These are phyloP conservation scores for Drosophila paramelanica DNA, from an alignment of 2,888 invertebrate genomes.

Conservation along the genomic window DNA sequence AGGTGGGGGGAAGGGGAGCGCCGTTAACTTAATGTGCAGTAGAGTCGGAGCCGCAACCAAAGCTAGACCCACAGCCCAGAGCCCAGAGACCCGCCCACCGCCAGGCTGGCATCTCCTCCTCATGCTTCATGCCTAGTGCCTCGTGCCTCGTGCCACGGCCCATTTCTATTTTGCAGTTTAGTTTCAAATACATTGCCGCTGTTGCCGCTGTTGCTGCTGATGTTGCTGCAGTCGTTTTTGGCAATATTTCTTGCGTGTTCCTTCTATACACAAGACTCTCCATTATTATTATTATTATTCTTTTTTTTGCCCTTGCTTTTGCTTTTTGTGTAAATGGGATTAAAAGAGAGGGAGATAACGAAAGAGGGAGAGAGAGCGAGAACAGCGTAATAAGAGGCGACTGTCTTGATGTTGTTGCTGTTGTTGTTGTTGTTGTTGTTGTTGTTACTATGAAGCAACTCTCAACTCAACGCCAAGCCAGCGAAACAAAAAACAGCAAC, in stretches of 20 bases:
- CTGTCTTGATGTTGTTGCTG: slow-evolving; percentile 19
- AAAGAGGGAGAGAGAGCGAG: slow-evolving; percentile 8
- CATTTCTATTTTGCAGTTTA: slow-evolving; percentile 77
- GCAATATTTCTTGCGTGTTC: slow-evolving; percentile 56
- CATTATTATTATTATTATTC: slow-evolving; percentile 74
- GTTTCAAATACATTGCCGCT: slow-evolving; percentile 72
- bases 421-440: slow-evolving; percentile 33
- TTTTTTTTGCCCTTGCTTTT: slow-evolving; percentile 33
- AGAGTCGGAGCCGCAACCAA: slow-evolving; percentile 23
- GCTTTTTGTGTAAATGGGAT: slow-evolving; percentile 56
- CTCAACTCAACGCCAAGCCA: slow-evolving; percentile 45
- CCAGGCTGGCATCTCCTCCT: neutral
- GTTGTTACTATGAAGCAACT: slow-evolving; percentile 49
- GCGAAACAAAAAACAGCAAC: slow-evolving; percentile 57
- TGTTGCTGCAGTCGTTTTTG: slow-evolving; percentile 46
- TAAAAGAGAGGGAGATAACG: slow-evolving; percentile 33
- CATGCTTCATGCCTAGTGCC: neutral
- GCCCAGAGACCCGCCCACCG: neutral
- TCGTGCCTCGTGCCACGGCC: neutral
- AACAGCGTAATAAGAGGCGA: slow-evolving; percentile 44
- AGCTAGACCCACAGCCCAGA: slow-evolving; percentile 1
- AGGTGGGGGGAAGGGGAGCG: neutral
- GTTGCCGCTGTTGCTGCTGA: slow-evolving; percentile 8
- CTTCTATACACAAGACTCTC: slow-evolving; percentile 70
- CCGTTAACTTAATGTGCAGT: slow-evolving; percentile 74